phyloP scores from a whole-genome alignment of 1,140 invertebrate species.

The Agraylea sexmaculata region DNA sequence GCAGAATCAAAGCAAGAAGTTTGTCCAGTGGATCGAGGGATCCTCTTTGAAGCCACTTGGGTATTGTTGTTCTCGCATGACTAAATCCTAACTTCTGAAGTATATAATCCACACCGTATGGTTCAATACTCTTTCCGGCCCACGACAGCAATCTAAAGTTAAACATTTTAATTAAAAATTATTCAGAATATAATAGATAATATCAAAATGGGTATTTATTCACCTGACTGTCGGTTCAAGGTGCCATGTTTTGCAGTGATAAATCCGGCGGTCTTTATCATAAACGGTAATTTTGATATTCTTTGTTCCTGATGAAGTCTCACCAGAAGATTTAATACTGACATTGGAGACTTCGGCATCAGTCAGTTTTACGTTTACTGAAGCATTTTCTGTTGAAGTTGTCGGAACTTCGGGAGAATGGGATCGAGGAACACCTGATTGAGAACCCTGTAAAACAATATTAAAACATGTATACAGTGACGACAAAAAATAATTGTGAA shows the following conservation, averaged over 20 bases:
- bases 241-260: conserved; percentile 94
- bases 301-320: too few species aligned
- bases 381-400: conserved; percentile 19
- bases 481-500: not conserved
- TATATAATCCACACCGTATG: conserved; percentile 95
- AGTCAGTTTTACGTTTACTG: conserved; percentile 21
- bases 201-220: conserved; percentile 12
- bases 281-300: conserved; percentile 14
- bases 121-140: conserved; percentile 92
- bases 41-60: conserved; percentile 97
- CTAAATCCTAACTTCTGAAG: conserved; percentile 92
- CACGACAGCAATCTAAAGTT: conserved; percentile 75
- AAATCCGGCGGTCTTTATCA: conserved; percentile 75
- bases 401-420: conserved; percentile 22
- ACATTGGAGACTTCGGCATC: conserved; percentile 24
- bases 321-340: too few species aligned
- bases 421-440: conserved; percentile 15
- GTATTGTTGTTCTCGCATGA: conserved; percentile 94
- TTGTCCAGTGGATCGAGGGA: conserved; percentile 94
- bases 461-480: not conserved
- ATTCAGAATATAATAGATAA: conserved; percentile 4
- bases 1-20: conserved; percentile 59
- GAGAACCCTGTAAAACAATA: conserved; percentile 8
- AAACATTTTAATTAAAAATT: conserved; percentile 17
- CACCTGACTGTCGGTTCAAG: conserved; percentile 92